These are phyloP conservation scores for Gila orcuttii DNA, from an alignment of 2,113 vertebrate genomes.

Conservation along the genomic window DNA sequence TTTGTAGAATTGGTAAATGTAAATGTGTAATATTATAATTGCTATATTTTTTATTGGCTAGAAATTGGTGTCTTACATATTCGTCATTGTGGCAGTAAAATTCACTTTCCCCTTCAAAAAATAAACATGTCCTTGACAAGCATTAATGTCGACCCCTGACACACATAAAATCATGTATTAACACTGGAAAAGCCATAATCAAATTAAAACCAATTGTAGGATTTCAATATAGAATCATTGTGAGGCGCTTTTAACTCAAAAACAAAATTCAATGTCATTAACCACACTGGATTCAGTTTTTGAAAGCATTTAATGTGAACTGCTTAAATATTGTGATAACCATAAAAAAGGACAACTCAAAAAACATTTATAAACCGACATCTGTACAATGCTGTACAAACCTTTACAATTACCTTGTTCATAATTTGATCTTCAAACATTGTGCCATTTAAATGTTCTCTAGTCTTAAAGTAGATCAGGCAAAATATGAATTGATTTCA, in stretches of 20 bases:
- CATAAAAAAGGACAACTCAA: neutral
- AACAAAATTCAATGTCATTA: neutral
- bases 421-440: conserved; percentile 1
- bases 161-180: too few relatives aligned
- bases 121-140: too few relatives aligned
- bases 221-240: neutral
- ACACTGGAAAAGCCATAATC: too few relatives aligned
- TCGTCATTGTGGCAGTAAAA: too few relatives aligned
- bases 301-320: conserved; percentile 18
- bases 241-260: neutral
- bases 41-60: too few relatives aligned
- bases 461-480: neutral
- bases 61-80: too few relatives aligned
- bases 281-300: neutral
- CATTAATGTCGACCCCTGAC: too few relatives aligned
- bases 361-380: neutral
- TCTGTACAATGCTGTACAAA: conserved; percentile 14
- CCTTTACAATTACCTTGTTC: neutral
- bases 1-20: too few relatives aligned
- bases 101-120: too few relatives aligned
- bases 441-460: neutral
- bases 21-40: too few relatives aligned
- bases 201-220: too few relatives aligned
- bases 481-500: neutral
- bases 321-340: neutral